Base-by-base conservation (phyloP, 2,113 vertebrate species). In the Bos indicus region DNA sequence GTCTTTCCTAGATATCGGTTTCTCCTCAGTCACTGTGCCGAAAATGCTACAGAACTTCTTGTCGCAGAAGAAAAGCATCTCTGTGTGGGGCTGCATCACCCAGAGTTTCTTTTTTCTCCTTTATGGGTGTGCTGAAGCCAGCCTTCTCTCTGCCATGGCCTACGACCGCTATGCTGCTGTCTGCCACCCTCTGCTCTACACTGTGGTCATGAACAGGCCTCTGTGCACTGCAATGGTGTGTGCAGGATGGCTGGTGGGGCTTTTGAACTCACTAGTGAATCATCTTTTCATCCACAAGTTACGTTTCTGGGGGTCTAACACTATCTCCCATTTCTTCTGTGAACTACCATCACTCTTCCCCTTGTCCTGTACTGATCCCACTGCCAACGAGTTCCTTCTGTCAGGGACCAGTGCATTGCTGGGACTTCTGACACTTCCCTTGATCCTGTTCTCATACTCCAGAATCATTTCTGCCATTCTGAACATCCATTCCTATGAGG, bases 271-370 rank as follows among this genome's bases (percentile, higher is more conserved):
- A 57, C 89, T 97, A 10, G 33, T 89, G 12, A 95, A 83, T 54
- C 86, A 84, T 84, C 40, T 95, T 88, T 90, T 92, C 78, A 71
- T 94, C 77, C 5, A 52, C 25, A 90, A 28, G 6, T 80, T 97
- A 46, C 5, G 6, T 43, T 96, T 97, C 54, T 95, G 90, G 77
- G 77, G 74, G 11, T 92, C 92, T 40, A 90, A 88, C 33, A n/a
- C 86, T 48, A 51, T 97, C 81, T 51, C 88, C 46, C 93, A 98
- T 52, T 95, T 96, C 54, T 96, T 85, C 64, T 97, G 93, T 91
- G 93, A 98, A 33, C 52, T 98, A 23, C 88, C 90, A 17, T 82
- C 95, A 6, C 57, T 97, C 10, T 86, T 96, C 9, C 59, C 88
- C 40, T 51, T 98, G 21, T 97, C 96, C 28, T 97, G 90, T 62